These are phyloP conservation scores for Carabus problematicus DNA, from an alignment of 2,888 invertebrate species.

Conservation along the genomic window DNA sequence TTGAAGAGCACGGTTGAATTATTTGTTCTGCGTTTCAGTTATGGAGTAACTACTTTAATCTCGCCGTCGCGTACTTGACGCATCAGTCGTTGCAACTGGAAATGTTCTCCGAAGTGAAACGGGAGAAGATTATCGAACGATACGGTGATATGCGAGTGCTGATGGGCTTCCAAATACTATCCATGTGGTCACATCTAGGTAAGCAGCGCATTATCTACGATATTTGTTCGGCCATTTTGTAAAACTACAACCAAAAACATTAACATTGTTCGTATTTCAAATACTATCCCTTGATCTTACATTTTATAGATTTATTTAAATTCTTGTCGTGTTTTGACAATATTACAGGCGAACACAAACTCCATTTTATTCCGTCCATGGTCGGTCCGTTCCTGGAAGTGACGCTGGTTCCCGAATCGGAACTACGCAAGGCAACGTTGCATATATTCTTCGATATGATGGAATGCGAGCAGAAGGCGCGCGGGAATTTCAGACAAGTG, in stretches of 20 bases:
- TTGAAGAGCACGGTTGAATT: neutral
- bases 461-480: constrained; percentile 85
- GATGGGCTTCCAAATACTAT: constrained; percentile 90
- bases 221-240: neutral
- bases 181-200: constrained; percentile 90
- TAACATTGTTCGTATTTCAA: no score
- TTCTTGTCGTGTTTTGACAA: constrained; percentile 26
- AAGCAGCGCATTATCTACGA: constrained; percentile 38
- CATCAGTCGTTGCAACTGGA: constrained; percentile 83
- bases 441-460: constrained; percentile 96
- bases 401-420: constrained; percentile 86
- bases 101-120: constrained; percentile 80
- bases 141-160: constrained; percentile 91
- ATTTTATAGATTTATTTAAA: no score
- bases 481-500: constrained; percentile 88
- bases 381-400: constrained; percentile 94
- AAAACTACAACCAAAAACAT: no score
- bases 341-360: constrained; percentile 77
- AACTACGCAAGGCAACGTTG: constrained; percentile 85
- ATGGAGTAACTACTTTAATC: constrained; percentile 77
- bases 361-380: constrained; percentile 90
- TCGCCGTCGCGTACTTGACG: constrained; percentile 81
- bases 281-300: no score
- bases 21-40: constrained; percentile 56
- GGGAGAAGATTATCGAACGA: constrained; percentile 77